phyloP scores from a whole-genome alignment of 2,797 vertebrate genomes.

The Periophthalmus magnuspinnatus region DNA sequence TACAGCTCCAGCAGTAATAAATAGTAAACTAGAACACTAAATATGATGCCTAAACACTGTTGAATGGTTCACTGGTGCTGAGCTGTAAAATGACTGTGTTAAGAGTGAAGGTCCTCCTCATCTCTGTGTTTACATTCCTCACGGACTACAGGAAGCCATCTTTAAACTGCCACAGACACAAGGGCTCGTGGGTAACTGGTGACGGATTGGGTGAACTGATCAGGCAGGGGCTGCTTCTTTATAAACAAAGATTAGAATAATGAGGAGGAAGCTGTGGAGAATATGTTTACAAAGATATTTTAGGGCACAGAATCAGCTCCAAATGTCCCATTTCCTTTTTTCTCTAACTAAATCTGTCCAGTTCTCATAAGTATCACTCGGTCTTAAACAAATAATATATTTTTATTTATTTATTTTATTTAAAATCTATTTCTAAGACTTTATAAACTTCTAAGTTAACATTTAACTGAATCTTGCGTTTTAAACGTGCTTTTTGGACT shows the following conservation, averaged over 20 bases:
- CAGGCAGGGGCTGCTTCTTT: conserved; percentile 42
- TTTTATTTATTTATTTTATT: too few relatives aligned
- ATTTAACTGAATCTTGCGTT: too few relatives aligned
- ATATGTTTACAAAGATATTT: conserved; percentile 1
- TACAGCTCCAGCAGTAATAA: too few relatives aligned
- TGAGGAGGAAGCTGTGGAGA: conserved; percentile 15
- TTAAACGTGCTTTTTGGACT: too few relatives aligned
- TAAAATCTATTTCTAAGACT: too few relatives aligned
- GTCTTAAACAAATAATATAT: too few relatives aligned
- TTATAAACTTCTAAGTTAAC: too few relatives aligned
- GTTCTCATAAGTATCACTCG: too few relatives aligned
- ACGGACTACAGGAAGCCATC: conserved; percentile 56
- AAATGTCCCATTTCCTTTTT: neutral
- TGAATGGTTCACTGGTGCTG: too few relatives aligned
- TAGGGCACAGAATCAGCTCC: neutral
- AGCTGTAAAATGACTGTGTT: conserved; percentile 26
- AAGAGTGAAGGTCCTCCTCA: conserved; percentile 33
- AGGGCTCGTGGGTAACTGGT: conserved; percentile 37
- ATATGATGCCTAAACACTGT: too few relatives aligned
- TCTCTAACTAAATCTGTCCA: neutral
- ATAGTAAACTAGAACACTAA: too few relatives aligned
- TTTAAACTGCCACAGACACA: conserved; percentile 55
- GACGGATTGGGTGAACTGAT: conserved; percentile 46
- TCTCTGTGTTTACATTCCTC: conserved; percentile 60
- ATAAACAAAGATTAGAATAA: conserved; percentile 54